These are phyloP conservation scores for Zaprionus ornatus DNA, from an alignment of 1,140 invertebrate genomes.

Conservation along the genomic window DNA sequence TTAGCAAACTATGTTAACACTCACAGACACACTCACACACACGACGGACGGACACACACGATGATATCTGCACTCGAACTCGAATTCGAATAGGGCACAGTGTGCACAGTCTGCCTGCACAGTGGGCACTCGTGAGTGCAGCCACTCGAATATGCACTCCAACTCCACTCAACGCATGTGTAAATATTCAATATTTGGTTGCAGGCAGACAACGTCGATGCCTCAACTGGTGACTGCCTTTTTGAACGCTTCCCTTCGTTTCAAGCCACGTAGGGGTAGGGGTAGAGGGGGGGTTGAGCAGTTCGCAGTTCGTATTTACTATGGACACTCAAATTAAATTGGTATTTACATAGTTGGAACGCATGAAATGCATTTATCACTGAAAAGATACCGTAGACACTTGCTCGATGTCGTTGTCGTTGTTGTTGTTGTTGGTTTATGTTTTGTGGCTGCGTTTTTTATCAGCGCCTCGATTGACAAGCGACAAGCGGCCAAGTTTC, in stretches of 20 bases:
- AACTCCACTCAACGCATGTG: constrained; percentile 70
- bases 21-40: constrained; percentile 36
- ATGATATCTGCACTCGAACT: constrained; percentile 15
- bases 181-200: constrained; percentile 82
- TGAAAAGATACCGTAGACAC: constrained; percentile 53
- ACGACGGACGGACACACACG: constrained; percentile 14
- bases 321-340: constrained; percentile 81
- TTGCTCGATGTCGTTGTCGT: constrained; percentile 48
- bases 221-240: constrained; percentile 56
- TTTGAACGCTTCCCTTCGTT: constrained; percentile 41
- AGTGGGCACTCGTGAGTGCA: constrained; percentile 38
- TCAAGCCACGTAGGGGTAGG: neutral
- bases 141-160: constrained; percentile 73
- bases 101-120: constrained; percentile 37
- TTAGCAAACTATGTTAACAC: constrained; percentile 60
- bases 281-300: neutral
- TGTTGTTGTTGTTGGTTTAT: constrained; percentile 56
- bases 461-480: constrained; percentile 76
- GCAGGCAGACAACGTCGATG: constrained; percentile 24
- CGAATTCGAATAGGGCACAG: constrained; percentile 9
- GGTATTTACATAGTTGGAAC: constrained; percentile 81
- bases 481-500: constrained; percentile 62
- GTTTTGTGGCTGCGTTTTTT: constrained; percentile 67
- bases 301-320: constrained; percentile 66
- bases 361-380: constrained; percentile 82